Evolutionary conservation across 2,797 vertebrate species (phyloP).

Genomic region (Phalanger gymnotis): DNA sequence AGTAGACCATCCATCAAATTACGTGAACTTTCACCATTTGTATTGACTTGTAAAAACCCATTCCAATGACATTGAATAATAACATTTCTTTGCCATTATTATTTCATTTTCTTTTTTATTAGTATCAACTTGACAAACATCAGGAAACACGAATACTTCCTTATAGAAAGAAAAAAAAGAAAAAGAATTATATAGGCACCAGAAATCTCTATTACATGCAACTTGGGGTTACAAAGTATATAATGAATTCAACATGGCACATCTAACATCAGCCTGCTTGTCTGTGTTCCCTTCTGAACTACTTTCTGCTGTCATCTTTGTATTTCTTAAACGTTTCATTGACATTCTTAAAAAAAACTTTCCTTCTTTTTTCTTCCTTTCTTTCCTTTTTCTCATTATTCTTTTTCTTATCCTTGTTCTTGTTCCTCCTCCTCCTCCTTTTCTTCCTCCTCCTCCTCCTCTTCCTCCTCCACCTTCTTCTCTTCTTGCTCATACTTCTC

Average conservation of each 20-base stretch:
- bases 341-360: neutral
- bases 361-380: too few species aligned
- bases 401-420: too few species aligned
- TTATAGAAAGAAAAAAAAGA: neutral
- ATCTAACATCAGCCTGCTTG: neutral
- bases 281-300: neutral
- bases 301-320: neutral
- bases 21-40: neutral
- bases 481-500: neutral
- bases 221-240: neutral
- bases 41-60: neutral
- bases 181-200: neutral
- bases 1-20: neutral
- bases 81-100: neutral
- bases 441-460: neutral
- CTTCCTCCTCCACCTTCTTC: neutral
- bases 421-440: too few species aligned
- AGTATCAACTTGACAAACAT: neutral
- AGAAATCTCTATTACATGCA: neutral
- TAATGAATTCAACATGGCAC: neutral
- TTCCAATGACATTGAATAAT: neutral
- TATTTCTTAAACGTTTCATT: neutral
- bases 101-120: neutral
- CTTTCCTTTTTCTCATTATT: too few species aligned
- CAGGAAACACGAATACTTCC: neutral